Evolutionary conservation across 2,888 invertebrate genomes (phyloP), one percentile per base, ranked within the genome.

Genomic region (Smittia sp.): DNA sequence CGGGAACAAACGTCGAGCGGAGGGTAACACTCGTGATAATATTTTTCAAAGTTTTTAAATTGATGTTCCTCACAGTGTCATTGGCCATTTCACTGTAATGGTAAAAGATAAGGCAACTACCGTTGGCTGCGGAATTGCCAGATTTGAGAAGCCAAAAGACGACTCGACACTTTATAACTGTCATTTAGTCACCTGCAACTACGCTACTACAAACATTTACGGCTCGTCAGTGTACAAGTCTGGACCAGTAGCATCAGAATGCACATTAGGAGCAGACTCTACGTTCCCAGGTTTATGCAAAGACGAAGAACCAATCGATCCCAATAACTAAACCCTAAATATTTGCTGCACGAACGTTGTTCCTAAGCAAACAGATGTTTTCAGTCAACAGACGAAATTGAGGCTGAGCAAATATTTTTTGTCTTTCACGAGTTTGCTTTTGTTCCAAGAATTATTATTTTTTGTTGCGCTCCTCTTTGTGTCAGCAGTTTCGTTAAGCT

Each of bases 41-140:
- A n/a, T n/a, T n/a, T n/a, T n/a, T n/a, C n/a, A n/a, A n/a, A n/a
- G n/a, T n/a, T n/a, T n/a, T n/a, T n/a, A n/a, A n/a, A n/a, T n/a
- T n/a, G n/a, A n/a, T n/a, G n/a, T n/a, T n/a, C n/a, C n/a, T n/a
- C n/a, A 52, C 52, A 52, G 52, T 6, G 15, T 4, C 6, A 52
- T 52, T 52, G 52, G 52, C 13, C 52, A 52, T 52, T 52, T 52
- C 15, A 52, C 52, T n/a, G 52, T 13, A 7, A 52, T 52, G 52
- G 52, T 15, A 52, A 52, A 3, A 15, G 52, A 52, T 7, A 13
- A 13, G 3, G 13, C 15, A 15, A 52, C 52, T 15, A 3, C 13
- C 4, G 15, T 52, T 7, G 52, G 52, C 4, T 52, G 52, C 15
- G 52, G 6, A 3, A 52, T 52, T 7, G 4, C 9, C 15, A 3